A percentile compares a stretch with the other conserved stretches of the same genome.
These are phyloP conservation scores for Lepus americanus DNA, from an alignment of 2,113 vertebrate genomes.

Conservation along the genomic window DNA sequence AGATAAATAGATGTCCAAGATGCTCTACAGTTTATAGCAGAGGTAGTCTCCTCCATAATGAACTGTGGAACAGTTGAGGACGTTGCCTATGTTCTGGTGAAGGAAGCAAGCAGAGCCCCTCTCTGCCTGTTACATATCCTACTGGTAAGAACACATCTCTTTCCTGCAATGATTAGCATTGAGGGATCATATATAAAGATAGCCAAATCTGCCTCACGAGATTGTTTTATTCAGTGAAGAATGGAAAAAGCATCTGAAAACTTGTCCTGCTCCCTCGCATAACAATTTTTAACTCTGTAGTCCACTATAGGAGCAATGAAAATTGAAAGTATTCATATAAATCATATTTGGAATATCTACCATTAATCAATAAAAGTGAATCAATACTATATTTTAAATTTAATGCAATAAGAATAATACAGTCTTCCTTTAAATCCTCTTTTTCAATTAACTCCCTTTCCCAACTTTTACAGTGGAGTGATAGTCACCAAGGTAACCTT, in stretches of 20 bases:
- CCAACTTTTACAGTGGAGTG: background rate
- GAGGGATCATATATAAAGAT: background rate
- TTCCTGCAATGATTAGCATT: background rate
- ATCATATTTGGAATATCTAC: constrained; percentile 57
- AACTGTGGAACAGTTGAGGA: background rate
- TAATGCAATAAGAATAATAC: constrained; percentile 41
- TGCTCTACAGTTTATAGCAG: background rate
- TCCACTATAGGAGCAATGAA: background rate
- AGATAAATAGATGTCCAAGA: background rate
- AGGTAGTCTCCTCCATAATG: background rate
- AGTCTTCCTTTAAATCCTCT: constrained; percentile 20
- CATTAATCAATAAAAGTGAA: constrained; percentile 63
- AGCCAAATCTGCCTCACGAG: background rate
- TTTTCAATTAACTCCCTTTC: constrained; percentile 21
- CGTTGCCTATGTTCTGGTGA: background rate
- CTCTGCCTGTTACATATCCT: background rate
- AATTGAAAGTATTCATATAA: constrained; percentile 28
- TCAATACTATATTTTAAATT: constrained; percentile 67
- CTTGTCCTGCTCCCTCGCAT: background rate
- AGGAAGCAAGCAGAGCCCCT: background rate
- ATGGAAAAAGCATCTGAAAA: background rate
- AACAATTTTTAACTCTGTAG: constrained; percentile 21
- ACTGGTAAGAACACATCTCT: background rate
- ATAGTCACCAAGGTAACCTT: constrained; percentile 15
- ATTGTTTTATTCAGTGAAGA: constrained; percentile 22